Conservation (phyloP, 1,140 invertebrate genomes). For the Temnothorax longispinosus region DNA sequence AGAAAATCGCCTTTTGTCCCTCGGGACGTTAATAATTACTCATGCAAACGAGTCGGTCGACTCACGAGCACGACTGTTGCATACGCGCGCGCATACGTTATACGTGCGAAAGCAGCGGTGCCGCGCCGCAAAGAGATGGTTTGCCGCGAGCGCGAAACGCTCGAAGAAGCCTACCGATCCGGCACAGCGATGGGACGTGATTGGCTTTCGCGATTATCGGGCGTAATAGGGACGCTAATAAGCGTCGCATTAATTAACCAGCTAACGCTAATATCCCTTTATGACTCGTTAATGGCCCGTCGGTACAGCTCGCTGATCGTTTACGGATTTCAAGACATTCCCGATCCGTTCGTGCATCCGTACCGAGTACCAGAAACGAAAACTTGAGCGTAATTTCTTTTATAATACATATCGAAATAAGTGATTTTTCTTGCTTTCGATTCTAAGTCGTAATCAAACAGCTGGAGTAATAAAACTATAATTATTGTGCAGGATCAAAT, state of each 20-base stretch:
- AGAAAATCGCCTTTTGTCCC: slow-evolving; percentile 71
- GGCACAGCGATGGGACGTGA: slow-evolving; percentile 32
- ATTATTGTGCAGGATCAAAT: background rate
- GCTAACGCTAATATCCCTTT: slow-evolving; percentile 53
- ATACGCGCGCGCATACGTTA: background rate
- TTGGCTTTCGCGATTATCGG: slow-evolving; percentile 49
- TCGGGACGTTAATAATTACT: slow-evolving; percentile 74
- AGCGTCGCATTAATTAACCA: slow-evolving; percentile 54
- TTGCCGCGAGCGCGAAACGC: slow-evolving; percentile 22
- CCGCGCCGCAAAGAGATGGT: slow-evolving; percentile 49
- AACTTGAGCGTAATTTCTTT: background rate
- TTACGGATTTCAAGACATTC: slow-evolving; percentile 3
- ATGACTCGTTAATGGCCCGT: slow-evolving; percentile 38
- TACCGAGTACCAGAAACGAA: background rate
- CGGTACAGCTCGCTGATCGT: slow-evolving; percentile 3
- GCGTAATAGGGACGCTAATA: slow-evolving; percentile 51
- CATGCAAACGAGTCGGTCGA: slow-evolving; percentile 65
- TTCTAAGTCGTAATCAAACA: background rate
- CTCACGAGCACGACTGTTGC: slow-evolving; percentile 10
- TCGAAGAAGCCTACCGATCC: slow-evolving; percentile 44
- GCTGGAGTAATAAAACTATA: background rate
- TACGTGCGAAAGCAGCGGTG: slow-evolving; percentile 12
- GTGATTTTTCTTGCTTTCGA: no score
- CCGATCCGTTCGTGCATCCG: background rate
- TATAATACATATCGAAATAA: background rate